Conservation (phyloP, 2,888 invertebrate genomes). For the Chorisops tibialis region DNA sequence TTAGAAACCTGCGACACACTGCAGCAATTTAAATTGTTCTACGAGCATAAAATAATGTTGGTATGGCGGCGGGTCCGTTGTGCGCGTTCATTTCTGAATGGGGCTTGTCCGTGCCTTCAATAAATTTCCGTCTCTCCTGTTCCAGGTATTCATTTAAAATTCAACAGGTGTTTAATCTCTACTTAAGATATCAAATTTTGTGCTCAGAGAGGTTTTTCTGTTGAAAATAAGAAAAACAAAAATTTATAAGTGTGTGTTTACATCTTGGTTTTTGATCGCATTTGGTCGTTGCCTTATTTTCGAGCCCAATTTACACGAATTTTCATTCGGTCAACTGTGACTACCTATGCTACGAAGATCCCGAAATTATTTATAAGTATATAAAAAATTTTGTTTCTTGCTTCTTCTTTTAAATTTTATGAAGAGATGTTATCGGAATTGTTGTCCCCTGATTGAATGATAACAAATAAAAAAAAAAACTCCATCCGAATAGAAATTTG, state of each 20-base stretch:
- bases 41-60: too few relatives aligned
- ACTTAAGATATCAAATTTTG: slow-evolving; percentile 35
- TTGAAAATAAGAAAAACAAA: not conserved
- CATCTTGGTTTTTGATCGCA: slow-evolving; percentile 5
- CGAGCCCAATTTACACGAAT: not conserved
- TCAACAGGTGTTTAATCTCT: slow-evolving; percentile 36
- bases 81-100: too few relatives aligned
- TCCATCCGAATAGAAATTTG: slow-evolving; percentile 27
- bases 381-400: too few relatives aligned
- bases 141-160: slow-evolving; percentile 35
- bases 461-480: too few relatives aligned
- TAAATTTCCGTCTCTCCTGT: slow-evolving; percentile 19
- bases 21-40: too few relatives aligned
- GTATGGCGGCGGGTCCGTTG: too few relatives aligned
- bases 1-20: too few relatives aligned
- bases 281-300: not conserved
- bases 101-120: slow-evolving; percentile 10
- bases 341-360: slow-evolving; percentile 1
- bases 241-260: not conserved
- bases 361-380: slow-evolving; percentile 8
- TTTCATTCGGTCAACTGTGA: not conserved
- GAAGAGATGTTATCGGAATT: slow-evolving; percentile 22
- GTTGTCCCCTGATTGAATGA: slow-evolving; percentile 26
- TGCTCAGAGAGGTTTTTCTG: slow-evolving; percentile 9
- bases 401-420: not conserved